Evolutionary conservation across 2,797 vertebrate genomes (phyloP), one percentile per base, ranked within the genome.

Genomic region (Sebastes cheni): DNA sequence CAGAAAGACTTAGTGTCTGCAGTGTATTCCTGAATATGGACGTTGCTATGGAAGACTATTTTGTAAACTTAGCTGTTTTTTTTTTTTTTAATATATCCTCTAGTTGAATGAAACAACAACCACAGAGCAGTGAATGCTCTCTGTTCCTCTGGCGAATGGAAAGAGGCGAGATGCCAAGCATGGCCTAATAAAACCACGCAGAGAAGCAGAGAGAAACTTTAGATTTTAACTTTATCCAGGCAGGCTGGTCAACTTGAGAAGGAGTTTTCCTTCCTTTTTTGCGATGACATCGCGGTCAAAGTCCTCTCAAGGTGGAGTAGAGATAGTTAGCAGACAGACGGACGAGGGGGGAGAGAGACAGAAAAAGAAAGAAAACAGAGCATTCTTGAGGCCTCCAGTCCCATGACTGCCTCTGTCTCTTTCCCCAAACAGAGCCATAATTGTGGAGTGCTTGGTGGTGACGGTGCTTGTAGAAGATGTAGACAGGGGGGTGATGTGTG

Each of bases 371-470:
- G 54, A 79, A 85, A 90, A 86, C 60, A 85, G 79, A 80, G 62
- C 75, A 77, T 65, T 78, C 67, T 84, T 72, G 34, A 80, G 77
- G 65, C 71, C 75, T n/a, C 11, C 34, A 76, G 86, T 92, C 93
- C 66, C 89, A 89, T 93, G 92, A 93, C 85, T 77, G 86, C 79
- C 56, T 89, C 74, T 67, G 85, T 87, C 64, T 68, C 67, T 67
- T 58, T 68, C 65, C 72, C 72, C 69, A 87, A 88, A 94, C 93
- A 94, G 91, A 91, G 88, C 69, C 54, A 84, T 82, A 87, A 92
- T 87, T 94, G 92, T 91, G 75, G 70, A 72, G 79, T 69, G 90
- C 86, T 82, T 89, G 94, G 92, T 92, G 86, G 91, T 89, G 94
- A 93, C 90, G 79, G 89, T 75, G 81, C 90, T 88, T 62, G 85